These are phyloP conservation scores for Chorisops tibialis DNA, from an alignment of 2,888 invertebrate species.

Conservation along the genomic window DNA sequence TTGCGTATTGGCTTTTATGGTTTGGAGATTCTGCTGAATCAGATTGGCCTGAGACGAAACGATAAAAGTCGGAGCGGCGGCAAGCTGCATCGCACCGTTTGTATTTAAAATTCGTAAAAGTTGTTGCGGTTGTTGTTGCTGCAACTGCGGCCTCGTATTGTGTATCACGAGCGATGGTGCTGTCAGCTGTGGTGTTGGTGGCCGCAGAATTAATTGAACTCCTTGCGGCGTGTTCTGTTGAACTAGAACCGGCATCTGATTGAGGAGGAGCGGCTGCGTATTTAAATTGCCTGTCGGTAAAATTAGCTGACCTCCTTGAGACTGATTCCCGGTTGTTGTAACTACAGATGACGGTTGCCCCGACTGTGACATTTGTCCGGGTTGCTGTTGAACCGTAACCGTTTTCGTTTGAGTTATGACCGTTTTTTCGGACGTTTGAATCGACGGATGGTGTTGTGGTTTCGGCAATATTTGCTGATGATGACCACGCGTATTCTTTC, in stretches of 20 bases:
- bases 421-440: slow-evolving; percentile 35
- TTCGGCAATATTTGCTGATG: slow-evolving; percentile 63
- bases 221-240: slow-evolving; percentile 64
- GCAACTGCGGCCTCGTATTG: slow-evolving; percentile 44
- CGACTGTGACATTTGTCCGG: slow-evolving; percentile 47
- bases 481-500: slow-evolving; percentile 49
- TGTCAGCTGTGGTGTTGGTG: slow-evolving; percentile 57
- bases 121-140: slow-evolving; percentile 54
- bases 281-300: slow-evolving; percentile 44
- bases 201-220: slow-evolving; percentile 68
- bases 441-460: slow-evolving; percentile 47
- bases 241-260: slow-evolving; percentile 58
- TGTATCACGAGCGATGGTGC: slow-evolving; percentile 52
- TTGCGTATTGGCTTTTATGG: slow-evolving; percentile 46
- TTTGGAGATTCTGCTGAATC: slow-evolving; percentile 52
- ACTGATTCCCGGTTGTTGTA: slow-evolving; percentile 35
- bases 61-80: slow-evolving; percentile 55
- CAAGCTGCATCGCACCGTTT: slow-evolving; percentile 60
- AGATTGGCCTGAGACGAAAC: slow-evolving; percentile 53
- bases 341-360: slow-evolving; percentile 41
- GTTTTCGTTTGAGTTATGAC: slow-evolving; percentile 34
- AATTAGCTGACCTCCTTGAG: slow-evolving; percentile 46
- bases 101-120: slow-evolving; percentile 61
- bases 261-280: slow-evolving; percentile 49
- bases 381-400: slow-evolving; percentile 33